A percentile compares a stretch with the other conserved stretches of the same genome.
These are phyloP conservation scores for Plagodis dolabraria DNA, from an alignment of 2,888 invertebrate genomes.

Conservation along the genomic window DNA sequence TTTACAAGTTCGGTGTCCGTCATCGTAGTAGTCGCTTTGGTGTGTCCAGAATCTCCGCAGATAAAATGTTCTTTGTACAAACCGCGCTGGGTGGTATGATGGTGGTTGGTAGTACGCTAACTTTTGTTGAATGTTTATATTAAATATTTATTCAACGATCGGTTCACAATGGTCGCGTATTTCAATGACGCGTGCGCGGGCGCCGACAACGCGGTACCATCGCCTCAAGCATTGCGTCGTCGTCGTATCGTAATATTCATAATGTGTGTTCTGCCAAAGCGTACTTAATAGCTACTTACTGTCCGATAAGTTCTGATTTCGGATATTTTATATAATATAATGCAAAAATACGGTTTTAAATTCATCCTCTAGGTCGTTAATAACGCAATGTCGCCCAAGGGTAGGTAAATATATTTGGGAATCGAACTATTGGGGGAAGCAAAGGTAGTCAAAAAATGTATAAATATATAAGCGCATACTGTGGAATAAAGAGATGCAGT, in stretches of 20 bases:
- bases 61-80: conserved; percentile 53
- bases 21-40: not conserved
- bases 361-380: no score
- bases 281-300: no score
- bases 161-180: conserved; percentile 78
- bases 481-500: no score
- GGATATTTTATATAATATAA: no score
- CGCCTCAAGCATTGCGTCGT: conserved; percentile 51
- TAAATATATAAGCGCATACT: no score
- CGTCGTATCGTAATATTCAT: conserved; percentile 30
- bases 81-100: conserved; percentile 76
- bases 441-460: no score
- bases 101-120: conserved; percentile 72
- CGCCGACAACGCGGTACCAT: conserved; percentile 32
- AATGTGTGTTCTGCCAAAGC: no score
- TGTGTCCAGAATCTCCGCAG: not conserved
- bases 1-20: not conserved
- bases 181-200: conserved; percentile 66
- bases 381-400: no score
- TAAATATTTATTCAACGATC: conserved; percentile 77
- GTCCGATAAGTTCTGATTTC: no score
- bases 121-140: conserved; percentile 28
- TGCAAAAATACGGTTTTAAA: no score
- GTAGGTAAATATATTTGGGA: no score
- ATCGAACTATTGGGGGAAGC: no score